Conservation (phyloP, 2,113 vertebrate species). For the Panthera tigris region DNA sequence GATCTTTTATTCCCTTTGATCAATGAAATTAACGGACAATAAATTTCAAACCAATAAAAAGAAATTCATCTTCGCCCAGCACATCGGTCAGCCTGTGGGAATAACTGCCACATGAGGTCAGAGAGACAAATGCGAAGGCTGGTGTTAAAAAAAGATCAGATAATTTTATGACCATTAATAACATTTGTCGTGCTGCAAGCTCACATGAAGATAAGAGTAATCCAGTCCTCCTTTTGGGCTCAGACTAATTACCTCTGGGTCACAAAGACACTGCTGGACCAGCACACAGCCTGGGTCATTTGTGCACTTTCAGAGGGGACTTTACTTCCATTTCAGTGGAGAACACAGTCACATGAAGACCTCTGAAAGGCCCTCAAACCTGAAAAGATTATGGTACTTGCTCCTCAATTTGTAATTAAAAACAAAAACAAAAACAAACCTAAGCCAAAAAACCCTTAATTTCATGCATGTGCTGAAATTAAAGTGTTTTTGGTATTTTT, state of each 20-base stretch:
- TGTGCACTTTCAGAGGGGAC: not conserved
- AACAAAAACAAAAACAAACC: not conserved
- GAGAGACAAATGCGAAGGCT: conserved; percentile 65
- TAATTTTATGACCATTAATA: conserved; percentile 76
- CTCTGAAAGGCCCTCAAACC: not conserved
- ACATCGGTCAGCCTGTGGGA: conserved; percentile 65
- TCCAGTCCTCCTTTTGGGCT: conserved; percentile 50
- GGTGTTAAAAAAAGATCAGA: conserved; percentile 72
- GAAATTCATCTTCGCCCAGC: conserved; percentile 58
- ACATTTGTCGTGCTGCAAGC: conserved; percentile 18
- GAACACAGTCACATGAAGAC: conserved; percentile 21
- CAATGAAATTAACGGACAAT: conserved; percentile 76
- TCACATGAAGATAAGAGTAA: conserved; percentile 46
- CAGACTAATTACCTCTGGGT: conserved; percentile 73
- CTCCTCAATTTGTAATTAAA: not conserved
- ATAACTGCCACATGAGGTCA: conserved; percentile 55
- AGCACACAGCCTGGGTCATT: not conserved
- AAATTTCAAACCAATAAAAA: conserved; percentile 78
- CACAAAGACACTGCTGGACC: conserved; percentile 8
- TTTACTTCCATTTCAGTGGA: not conserved
- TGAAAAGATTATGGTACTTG: not conserved
- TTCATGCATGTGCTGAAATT: not conserved
- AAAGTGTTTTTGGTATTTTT: not conserved
- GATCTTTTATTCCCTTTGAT: conserved; percentile 80
- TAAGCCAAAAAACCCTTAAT: not conserved